Percentiles rank a stretch among this genome's conserved stretches.
phyloP scores from a whole-genome alignment of 1,140 invertebrate species.

The Pollicipes pollicipes region DNA sequence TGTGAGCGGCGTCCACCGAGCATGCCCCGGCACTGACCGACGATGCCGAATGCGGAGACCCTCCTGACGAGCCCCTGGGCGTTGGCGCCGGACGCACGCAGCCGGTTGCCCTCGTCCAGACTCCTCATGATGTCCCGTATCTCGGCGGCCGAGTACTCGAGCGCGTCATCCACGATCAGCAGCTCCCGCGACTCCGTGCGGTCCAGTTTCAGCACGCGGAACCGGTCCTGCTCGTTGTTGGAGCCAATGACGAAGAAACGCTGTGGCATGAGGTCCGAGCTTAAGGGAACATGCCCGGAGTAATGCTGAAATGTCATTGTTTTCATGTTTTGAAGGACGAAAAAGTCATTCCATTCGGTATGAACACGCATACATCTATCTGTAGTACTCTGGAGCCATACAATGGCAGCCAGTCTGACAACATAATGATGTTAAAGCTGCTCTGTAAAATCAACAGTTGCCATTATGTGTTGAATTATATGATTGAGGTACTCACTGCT shows the following conservation, averaged over 20 bases:
- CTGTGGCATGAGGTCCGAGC: slow-evolving; percentile 28
- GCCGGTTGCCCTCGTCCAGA: slow-evolving; percentile 61
- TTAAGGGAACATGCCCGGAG: too few relatives aligned
- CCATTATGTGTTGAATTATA: too few relatives aligned
- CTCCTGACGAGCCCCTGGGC: slow-evolving; percentile 43
- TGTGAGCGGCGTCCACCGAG: too few relatives aligned
- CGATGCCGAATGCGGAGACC: slow-evolving; percentile 80
- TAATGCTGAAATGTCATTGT: too few relatives aligned
- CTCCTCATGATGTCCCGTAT: slow-evolving; percentile 63
- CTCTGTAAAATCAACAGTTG: too few relatives aligned
- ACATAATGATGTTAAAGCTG: too few relatives aligned
- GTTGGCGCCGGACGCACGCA: slow-evolving; percentile 30
- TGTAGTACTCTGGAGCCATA: too few relatives aligned
- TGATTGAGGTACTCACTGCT: too few relatives aligned
- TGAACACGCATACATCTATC: too few relatives aligned
- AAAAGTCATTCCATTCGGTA: too few relatives aligned
- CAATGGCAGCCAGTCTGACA: too few relatives aligned
- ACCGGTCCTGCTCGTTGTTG: slow-evolving; percentile 78
- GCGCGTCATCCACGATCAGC: slow-evolving; percentile 70
- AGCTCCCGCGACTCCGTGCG: slow-evolving; percentile 65
- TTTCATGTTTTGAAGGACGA: too few relatives aligned
- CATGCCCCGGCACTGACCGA: slow-evolving; percentile 37
- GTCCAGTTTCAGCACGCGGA: slow-evolving; percentile 83
- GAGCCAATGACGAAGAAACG: slow-evolving; percentile 83
- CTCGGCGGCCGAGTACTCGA: slow-evolving; percentile 72